Evolutionary conservation across 2,888 invertebrate genomes (phyloP).

Genomic region (Biston betularia): DNA sequence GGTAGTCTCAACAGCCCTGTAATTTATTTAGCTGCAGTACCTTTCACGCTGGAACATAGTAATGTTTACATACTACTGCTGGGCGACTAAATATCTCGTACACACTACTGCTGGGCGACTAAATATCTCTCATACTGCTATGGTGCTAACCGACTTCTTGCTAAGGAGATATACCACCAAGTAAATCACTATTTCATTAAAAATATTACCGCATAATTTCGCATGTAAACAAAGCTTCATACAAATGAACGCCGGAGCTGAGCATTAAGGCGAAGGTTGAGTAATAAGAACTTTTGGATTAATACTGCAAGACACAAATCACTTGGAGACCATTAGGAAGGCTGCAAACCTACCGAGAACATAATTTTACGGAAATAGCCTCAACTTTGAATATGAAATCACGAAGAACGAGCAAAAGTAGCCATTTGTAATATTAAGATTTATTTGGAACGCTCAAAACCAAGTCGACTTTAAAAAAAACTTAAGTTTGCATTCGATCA

Average conservation of each 20-base stretch:
- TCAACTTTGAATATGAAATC: slow-evolving; percentile 58
- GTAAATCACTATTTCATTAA: neutral
- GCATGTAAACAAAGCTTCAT: neutral
- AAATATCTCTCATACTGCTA: too few relatives aligned
- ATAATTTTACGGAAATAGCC: slow-evolving; percentile 60
- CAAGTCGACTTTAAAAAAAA: neutral
- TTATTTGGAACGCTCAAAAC: slow-evolving; percentile 18
- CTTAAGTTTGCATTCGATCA: too few relatives aligned
- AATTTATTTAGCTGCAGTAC: too few relatives aligned
- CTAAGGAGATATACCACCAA: too few relatives aligned
- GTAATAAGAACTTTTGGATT: slow-evolving; percentile 28
- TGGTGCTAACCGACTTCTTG: too few relatives aligned
- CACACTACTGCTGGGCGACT: too few relatives aligned
- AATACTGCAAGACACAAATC: slow-evolving; percentile 48
- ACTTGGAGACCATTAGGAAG: slow-evolving; percentile 46
- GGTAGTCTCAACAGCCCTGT: too few relatives aligned
- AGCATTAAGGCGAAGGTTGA: slow-evolving; percentile 6
- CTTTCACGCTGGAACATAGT: too few relatives aligned
- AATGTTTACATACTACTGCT: too few relatives aligned
- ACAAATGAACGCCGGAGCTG: slow-evolving; percentile 5
- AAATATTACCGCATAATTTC: neutral
- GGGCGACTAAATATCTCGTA: too few relatives aligned
- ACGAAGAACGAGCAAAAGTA: slow-evolving; percentile 46
- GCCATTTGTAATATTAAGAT: slow-evolving; percentile 58
- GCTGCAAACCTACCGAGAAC: slow-evolving; percentile 49